Evolutionary conservation across 2,888 invertebrate species (phyloP).

Genomic region (Gymnosoma rotundatum): DNA sequence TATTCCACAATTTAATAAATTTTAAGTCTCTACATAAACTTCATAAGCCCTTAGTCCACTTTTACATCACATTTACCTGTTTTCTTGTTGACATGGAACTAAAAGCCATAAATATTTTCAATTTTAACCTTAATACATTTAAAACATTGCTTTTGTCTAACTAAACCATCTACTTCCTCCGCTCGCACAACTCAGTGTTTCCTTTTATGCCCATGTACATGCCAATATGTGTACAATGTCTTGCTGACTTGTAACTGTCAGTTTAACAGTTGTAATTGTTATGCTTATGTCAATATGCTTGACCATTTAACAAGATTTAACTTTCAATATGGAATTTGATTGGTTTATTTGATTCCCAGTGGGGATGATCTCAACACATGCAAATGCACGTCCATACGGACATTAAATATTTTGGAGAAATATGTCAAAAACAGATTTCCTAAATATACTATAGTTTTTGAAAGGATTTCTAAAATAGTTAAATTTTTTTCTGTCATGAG

Average conservation of each 20-base stretch:
- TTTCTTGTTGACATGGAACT: neutral
- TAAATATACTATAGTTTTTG: too few species aligned
- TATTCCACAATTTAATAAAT: too few species aligned
- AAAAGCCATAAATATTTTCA: neutral
- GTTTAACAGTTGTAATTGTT: constrained; percentile 57
- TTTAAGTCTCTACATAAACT: neutral
- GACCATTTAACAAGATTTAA: constrained; percentile 52
- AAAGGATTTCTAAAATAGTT: too few species aligned
- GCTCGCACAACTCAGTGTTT: neutral
- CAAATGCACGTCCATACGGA: neutral
- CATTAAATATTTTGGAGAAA: neutral
- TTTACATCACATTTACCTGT: neutral
- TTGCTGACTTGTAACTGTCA: constrained; percentile 55
- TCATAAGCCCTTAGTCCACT: neutral
- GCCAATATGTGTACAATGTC: neutral
- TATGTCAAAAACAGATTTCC: neutral
- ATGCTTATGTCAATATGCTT: constrained; percentile 51
- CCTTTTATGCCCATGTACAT: neutral
- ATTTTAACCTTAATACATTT: neutral
- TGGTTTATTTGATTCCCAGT: constrained; percentile 14
- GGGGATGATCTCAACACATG: neutral
- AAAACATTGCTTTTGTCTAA: neutral
- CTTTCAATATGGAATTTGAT: constrained; percentile 45
- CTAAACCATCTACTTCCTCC: neutral
- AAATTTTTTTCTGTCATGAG: too few species aligned